Evolutionary conservation across 2,113 vertebrate genomes (phyloP), one percentile per base, ranked within the genome.

Genomic region (Halichoerus grypus): DNA sequence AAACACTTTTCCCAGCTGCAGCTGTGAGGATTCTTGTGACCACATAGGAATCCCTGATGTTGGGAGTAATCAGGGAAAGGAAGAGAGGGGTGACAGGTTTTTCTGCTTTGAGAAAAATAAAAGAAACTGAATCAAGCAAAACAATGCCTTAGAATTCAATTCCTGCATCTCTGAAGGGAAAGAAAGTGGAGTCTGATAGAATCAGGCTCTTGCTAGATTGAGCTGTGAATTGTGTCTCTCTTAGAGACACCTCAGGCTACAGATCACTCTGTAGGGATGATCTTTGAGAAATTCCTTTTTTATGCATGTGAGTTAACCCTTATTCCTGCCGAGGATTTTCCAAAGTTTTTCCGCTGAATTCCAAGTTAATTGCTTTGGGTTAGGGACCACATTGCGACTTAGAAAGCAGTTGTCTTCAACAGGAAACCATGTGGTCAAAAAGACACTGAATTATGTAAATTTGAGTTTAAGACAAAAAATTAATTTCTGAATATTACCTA

Each of bases 71-170:
- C 77, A 90, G n/a, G 33, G 36, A 39, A 72, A 39, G 80, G 36
- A 63, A 85, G 71, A 19, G 36, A 36, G 19, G 53, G 24, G 31
- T 49, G 19, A 63, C 53, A 72, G 10, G 63, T 65, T 97, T 87
- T 93, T 85, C 63, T 85, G 46, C 90, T 92, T 72, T 93, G 79
- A 53, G 51, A 92, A 83, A 80, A 13, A 57, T 21, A 59, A 76
- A 15, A 57, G 53, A 88, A 88, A 77, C 55, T 65, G n/a, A 83
- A 12, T 59, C 12, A 51, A 18, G 7, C 61, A 92, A 74, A 77
- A 33, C 51, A 88, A 65, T 76, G 31, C 22, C 28, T 82, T 88
- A 83, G 57, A 83, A n/a, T 39, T 84, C 31, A 26, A 7, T 88
- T 85, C 22, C 65, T 93, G 26, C 16, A 4, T 69, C 26, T 93